Evolutionary conservation across 1,140 invertebrate species (phyloP), one percentile per base, ranked within the genome.

Genomic region (Hyles euphorbiae): DNA sequence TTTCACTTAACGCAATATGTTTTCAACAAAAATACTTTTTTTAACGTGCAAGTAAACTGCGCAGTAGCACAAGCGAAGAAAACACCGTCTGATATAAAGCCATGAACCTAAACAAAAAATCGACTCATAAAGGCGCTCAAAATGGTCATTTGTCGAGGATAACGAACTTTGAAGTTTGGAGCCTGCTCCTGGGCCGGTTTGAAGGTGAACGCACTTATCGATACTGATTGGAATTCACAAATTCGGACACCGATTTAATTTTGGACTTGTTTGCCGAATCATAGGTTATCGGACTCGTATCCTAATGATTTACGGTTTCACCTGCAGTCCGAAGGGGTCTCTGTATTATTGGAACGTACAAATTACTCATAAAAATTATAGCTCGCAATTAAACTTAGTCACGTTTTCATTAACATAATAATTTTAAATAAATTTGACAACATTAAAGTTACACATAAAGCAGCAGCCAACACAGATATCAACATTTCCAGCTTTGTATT

Each of bases 181-280:
- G 73, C 68, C 67, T 69, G 75, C 70, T 68, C 71, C 67, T 72
- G 71, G 81, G 73, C 85, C 85, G 83, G 85, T 88, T 85, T 81
- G 61, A 76, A 81, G 85, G 82, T 88, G 70, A 88, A 84, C 74
- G 85, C 65, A 85, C 81, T 70, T 72, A 74, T 73, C 69, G 54
- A 68, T 64, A 76, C 68, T 71, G 63, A 84, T 77, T 76, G 74
- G 80, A 84, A 88, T 87, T 81, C 72, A 79, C 75, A 76, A 78
- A 84, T 79, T 83, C 71, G 68, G 65, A 67, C 67, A 55, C 65
- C 67, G 67, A 78, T 74, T 71, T 79, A 78, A 84, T 83, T 83
- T 78, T 78, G 68, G 74, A 76, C 70, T 72, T 74, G 78, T 84
- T 78, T 81, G 70, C 72, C 65, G 61, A 75, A 76, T 76, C 65